Evolutionary conservation across 2,888 invertebrate genomes (phyloP), one percentile per base, ranked within the genome.

Genomic region (Timema cristinae): DNA sequence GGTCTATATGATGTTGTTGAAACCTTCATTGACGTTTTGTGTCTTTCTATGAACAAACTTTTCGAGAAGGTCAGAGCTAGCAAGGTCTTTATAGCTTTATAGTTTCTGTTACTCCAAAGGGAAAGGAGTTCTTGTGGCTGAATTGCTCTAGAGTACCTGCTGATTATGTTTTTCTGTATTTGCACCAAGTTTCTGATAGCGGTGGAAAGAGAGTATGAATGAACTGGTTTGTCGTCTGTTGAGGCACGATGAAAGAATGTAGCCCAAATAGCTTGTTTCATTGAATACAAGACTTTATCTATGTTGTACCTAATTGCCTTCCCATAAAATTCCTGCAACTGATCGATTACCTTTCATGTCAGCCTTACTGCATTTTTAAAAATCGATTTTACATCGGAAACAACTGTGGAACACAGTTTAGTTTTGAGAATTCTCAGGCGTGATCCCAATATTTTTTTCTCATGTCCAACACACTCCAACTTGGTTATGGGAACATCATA

Each of bases 1-100:
- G 50, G 66, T 68, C 73, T 72, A 75, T 15, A 71, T 63, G 8
- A 56, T 10, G 48, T 50, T 59, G 48, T 75, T 72, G 59, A 76
- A 72, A 54, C 67, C 69, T 72, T 76, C 74, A 51, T 76, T 77
- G n/a, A 49, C 68, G 59, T 73, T 75, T 49, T 75, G 75, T n/a
- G 72, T 74, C n/a, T 70, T 16, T 0, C 69, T 72, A 49, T 69
- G 69, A 7, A 71, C 7, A 69, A 73, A 75, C 47, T 70, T 73
- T 0, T n/a, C 68, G 5, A 75, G 56, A n/a, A 75, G 69, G 8
- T 68, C 70, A n/a, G 54, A n/a, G 9, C 61, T 32, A 7, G 70
- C 15, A n/a, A 75, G 50, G 32, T 66, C 68, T 32, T 66, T 7
- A 47, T 70, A 75, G 71, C 70, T 72, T 74, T 16, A 74, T 74